Percentiles rank a stretch among this genome's conserved stretches.
Conservation (phyloP, 2,113 vertebrate species). For the Dipodomys ordii region DNA sequence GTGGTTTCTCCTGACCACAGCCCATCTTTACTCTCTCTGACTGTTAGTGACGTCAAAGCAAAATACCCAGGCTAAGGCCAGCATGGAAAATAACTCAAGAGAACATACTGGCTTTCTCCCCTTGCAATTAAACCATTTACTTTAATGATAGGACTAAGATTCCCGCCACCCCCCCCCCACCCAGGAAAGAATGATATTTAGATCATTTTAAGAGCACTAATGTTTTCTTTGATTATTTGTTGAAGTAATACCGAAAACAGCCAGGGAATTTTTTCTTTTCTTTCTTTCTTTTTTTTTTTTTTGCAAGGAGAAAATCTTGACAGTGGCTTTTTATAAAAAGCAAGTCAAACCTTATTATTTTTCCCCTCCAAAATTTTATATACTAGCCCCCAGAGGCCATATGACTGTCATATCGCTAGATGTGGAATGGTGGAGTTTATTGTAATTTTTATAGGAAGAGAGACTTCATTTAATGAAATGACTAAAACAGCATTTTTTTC, state of each 20-base stretch:
- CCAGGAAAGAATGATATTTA: slow-evolving; percentile 59
- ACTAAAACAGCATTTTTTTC: slow-evolving; percentile 25
- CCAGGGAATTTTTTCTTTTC: slow-evolving; percentile 23
- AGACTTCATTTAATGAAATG: slow-evolving; percentile 63
- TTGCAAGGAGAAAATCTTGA: slow-evolving; percentile 40
- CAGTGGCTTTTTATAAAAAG: slow-evolving; percentile 14
- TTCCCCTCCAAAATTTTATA: not conserved
- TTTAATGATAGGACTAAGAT: slow-evolving; percentile 71
- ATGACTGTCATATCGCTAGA: not conserved
- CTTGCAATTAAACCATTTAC: slow-evolving; percentile 79
- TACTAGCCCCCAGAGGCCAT: not conserved
- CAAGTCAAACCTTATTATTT: not conserved
- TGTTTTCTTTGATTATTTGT: slow-evolving; percentile 71
- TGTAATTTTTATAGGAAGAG: slow-evolving; percentile 62
- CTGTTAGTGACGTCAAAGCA: slow-evolving; percentile 81
- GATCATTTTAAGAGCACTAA: slow-evolving; percentile 12
- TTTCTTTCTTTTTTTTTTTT: not conserved
- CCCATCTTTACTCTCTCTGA: slow-evolving; percentile 68
- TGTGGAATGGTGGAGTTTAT: slow-evolving; percentile 65
- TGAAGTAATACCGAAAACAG: slow-evolving; percentile 49
- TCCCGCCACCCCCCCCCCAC: slow-evolving; percentile 22
- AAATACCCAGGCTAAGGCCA: slow-evolving; percentile 76
- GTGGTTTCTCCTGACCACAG: slow-evolving; percentile 76
- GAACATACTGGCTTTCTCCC: slow-evolving; percentile 81
- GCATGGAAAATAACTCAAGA: slow-evolving; percentile 83